Base-by-base conservation (phyloP, 2,113 vertebrate genomes). In the Calidris pugnax region DNA sequence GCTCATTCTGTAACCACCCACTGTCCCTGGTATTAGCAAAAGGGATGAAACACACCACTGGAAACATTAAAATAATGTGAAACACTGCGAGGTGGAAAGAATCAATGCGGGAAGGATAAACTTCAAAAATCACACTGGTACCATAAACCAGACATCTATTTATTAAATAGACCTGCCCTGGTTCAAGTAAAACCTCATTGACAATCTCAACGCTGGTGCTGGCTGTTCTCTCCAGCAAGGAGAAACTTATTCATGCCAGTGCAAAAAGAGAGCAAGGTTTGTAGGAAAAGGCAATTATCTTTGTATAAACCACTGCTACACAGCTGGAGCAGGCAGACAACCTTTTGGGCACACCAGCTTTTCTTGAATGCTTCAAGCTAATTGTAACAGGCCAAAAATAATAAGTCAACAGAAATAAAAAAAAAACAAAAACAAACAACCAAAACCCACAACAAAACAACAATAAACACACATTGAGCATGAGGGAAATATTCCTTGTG, bases 381-480 rank as follows among this genome's bases (percentile, higher is more conserved):
- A 81, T 71, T 67, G 13, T 20, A 90, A 74, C 8, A 67, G 18
- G 47, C 20, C 30, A 78, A 88, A 92, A 81, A 45, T 6, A 90
- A 89, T 63, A 53, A 74, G 55, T 27, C 27, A 63, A 81, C 12
- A 68, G 37, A 84, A 81, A 85, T 33, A 50, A 67, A 51, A 18
- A 62, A 35, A 60, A 12, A 12, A 56, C 32, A 9, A 30, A 9
- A 24, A 37, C 37, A 67, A 62, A 30, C 50, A 35, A 60, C 9
- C 9, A 56, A 41, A 26, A 6, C 50, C 45, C 45, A 20, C 45
- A 9, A 45, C 51, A 73, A 37, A 76, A 22, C 15, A 47, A 75
- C 4, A 48, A 39, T 39, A 6, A 17, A 59, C n/a, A 64, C 16
- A 59, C 9, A 51, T 55, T 19, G 0, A 0, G 47, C 35, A 60